phyloP scores from a whole-genome alignment of 92 coral and sea anemone genomes.

The Bergia sp. region DNA sequence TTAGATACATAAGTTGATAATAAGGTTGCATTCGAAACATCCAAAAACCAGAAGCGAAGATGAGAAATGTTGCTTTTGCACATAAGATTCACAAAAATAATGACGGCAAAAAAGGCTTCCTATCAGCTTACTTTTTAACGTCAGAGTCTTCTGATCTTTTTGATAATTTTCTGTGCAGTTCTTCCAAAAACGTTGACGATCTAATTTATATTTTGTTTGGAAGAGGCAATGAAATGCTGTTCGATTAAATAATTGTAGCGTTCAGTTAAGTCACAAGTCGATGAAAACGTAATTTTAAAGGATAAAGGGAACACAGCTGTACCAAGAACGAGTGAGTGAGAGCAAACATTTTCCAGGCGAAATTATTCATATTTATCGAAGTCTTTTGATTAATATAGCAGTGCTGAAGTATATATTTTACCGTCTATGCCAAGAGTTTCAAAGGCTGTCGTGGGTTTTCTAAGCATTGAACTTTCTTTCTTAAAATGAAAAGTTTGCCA shows the following conservation, averaged over 20 bases:
- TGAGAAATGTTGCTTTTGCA: too few species aligned
- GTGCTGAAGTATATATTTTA: not conserved
- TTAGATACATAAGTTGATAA: not conserved
- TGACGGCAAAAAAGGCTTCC: not conserved
- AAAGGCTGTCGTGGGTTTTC: not conserved
- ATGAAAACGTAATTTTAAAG: not conserved
- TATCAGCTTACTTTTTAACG: not conserved
- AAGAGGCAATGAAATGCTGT: not conserved
- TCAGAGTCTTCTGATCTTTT: too few species aligned
- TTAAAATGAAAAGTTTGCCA: not conserved
- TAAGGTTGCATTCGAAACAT: not conserved
- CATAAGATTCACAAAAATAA: too few species aligned
- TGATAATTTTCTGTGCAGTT: not conserved
- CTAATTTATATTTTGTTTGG: not conserved
- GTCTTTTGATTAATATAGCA: not conserved
- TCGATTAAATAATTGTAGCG: slow-evolving; percentile 5
- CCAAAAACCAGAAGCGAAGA: not conserved
- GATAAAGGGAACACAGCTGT: not conserved
- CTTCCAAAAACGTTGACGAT: not conserved
- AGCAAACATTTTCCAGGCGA: not conserved
- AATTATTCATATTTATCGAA: not conserved
- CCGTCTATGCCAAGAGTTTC: not conserved
- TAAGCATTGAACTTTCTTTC: not conserved
- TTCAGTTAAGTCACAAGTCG: not conserved
- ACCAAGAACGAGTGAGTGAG: not conserved